Conservation (phyloP, 2,113 vertebrate species). For the Oryzias celebensis region DNA sequence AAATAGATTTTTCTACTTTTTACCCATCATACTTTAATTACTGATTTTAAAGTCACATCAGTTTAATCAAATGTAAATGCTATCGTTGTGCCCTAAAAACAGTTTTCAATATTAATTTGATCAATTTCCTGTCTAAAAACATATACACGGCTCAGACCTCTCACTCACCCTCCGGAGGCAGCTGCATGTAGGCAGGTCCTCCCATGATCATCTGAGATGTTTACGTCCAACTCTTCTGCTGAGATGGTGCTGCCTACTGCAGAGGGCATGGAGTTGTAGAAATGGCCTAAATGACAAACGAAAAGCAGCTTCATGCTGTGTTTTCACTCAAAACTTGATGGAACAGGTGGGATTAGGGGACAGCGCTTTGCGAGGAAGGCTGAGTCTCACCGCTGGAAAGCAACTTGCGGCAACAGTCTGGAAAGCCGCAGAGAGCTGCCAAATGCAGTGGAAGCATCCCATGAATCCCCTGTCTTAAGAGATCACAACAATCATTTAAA, state of each 20-base stretch:
- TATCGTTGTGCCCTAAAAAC: too few species aligned
- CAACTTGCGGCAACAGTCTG: slow-evolving; percentile 96
- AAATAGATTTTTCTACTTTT: too few species aligned
- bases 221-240: slow-evolving; percentile 88
- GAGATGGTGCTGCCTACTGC: slow-evolving; percentile 63
- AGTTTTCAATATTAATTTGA: too few species aligned
- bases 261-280: slow-evolving; percentile 87
- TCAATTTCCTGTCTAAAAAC: too few species aligned
- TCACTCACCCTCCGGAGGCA: slow-evolving; percentile 89
- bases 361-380: neutral
- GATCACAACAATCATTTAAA: neutral
- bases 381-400: slow-evolving; percentile 86
- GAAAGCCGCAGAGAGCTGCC: slow-evolving; percentile 90
- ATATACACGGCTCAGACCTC: neutral
- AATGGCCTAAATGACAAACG: slow-evolving; percentile 79
- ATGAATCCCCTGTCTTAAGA: slow-evolving; percentile 85
- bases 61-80: too few species aligned
- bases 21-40: too few species aligned
- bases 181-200: slow-evolving; percentile 95
- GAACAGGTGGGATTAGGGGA: neutral
- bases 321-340: neutral
- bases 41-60: too few species aligned
- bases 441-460: slow-evolving; percentile 96
- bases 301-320: neutral
- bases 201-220: slow-evolving; percentile 87